Conservation (phyloP, 2,888 invertebrate genomes). For the Drosophila cracens region DNA sequence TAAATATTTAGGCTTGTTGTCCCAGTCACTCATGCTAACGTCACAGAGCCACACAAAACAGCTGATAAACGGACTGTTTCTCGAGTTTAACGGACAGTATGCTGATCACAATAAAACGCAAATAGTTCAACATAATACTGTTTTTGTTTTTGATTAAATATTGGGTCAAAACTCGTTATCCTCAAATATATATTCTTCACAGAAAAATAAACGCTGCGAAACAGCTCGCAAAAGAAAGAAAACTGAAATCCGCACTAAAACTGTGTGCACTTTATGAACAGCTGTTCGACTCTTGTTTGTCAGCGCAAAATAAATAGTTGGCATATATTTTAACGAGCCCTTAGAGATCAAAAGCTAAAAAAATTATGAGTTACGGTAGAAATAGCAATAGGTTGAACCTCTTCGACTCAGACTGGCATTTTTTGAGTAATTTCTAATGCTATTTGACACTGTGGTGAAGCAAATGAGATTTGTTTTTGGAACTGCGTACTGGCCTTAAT, state of each 20-base stretch:
- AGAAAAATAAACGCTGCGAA: not conserved
- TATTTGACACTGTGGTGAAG: not conserved
- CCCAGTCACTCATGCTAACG: constrained; percentile 20
- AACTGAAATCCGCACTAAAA: not conserved
- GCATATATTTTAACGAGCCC: not conserved
- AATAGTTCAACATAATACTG: not conserved
- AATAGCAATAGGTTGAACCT: not conserved
- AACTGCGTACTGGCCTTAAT: not conserved
- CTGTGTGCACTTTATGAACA: not conserved
- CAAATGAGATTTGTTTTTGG: not conserved
- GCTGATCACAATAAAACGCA: constrained; percentile 6
- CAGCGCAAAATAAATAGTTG: not conserved
- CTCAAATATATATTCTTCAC: not conserved
- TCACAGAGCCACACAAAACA: constrained; percentile 26
- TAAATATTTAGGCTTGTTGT: constrained; percentile 10
- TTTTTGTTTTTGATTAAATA: not conserved
- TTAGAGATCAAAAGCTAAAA: not conserved
- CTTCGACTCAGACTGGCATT: not conserved
- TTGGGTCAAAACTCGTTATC: not conserved
- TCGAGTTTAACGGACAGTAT: constrained; percentile 10
- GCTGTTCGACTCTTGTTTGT: not conserved
- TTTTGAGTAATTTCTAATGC: not conserved
- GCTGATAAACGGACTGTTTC: constrained; percentile 22
- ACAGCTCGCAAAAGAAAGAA: not conserved
- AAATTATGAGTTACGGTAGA: not conserved